Evolutionary conservation across 2,888 invertebrate genomes (phyloP).

Genomic region (Pteria penguin): DNA sequence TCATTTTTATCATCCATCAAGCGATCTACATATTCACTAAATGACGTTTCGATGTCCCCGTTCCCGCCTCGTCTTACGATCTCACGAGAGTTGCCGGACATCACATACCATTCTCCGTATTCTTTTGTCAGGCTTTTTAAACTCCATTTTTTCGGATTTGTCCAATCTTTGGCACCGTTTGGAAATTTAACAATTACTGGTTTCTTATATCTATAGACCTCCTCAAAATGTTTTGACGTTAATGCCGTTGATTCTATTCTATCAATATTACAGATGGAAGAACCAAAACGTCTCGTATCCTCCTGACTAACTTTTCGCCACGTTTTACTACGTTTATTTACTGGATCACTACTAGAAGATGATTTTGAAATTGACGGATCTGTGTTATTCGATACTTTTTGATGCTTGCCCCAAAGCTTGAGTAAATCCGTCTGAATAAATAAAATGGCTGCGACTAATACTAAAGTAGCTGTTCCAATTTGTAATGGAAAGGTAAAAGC

Average conservation of each 20-base stretch:
- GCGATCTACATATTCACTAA: constrained; percentile 63
- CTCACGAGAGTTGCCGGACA: constrained; percentile 69
- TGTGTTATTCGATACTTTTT: background rate
- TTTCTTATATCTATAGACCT: constrained; percentile 64
- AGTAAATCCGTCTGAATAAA: background rate
- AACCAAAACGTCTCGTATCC: constrained; percentile 47
- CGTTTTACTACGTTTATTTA: constrained; percentile 19
- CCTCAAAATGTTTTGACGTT: constrained; percentile 62
- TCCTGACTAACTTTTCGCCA: constrained; percentile 62
- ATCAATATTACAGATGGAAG: constrained; percentile 64
- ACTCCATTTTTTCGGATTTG: constrained; percentile 66
- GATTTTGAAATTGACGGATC: background rate
- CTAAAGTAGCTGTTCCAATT: constrained; percentile 9
- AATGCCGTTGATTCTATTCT: constrained; percentile 56
- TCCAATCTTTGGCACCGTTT: constrained; percentile 72
- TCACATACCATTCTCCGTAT: constrained; percentile 68
- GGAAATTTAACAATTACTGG: constrained; percentile 71
- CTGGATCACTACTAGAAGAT: background rate
- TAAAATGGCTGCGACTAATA: constrained; percentile 4
- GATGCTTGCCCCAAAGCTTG: background rate
- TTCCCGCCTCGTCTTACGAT: constrained; percentile 73
- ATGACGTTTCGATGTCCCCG: constrained; percentile 62
- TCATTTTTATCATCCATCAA: constrained; percentile 53
- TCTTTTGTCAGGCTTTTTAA: constrained; percentile 54
- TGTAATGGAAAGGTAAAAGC: background rate